Evolutionary conservation across 2,888 invertebrate species (phyloP), one percentile per base, ranked within the genome.

Genomic region (Agriotes lineatus): DNA sequence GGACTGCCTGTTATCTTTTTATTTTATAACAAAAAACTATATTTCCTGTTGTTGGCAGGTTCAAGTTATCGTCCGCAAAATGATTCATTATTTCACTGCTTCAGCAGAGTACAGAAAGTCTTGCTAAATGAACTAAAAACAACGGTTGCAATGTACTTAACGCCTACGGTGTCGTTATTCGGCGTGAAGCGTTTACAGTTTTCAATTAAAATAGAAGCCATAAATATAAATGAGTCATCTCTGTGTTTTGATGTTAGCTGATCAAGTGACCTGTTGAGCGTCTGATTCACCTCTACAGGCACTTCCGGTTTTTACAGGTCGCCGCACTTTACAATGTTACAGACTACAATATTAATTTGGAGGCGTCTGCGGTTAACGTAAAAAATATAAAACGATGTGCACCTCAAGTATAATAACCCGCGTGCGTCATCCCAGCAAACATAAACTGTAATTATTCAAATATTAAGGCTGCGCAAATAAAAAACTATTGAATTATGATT

Each of bases 301-400:
- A 72, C 72, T 72, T 72, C 72, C 72, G 72, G 69, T 71, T 67
- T 69, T 64, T 64, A 71, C 72, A 70, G 72, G 71, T 69, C 72
- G 69, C 67, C 72, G 69, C 72, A 67, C 71, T 72, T 71, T 59
- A 67, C 71, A 65, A 65, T 65, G 69, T 54, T 65, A 65, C 69
- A 69, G 65, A 64, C 65, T 50, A 62, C 39, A 44, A 63, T 68
- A 65, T 69, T 69, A 69, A 69, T 69, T 69, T 65, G 42, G 59
- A 69, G 69, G 69, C 64, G 69, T 64, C 60, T 64, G 69, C 50
- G 69, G 69, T 69, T 69, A 35, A 48, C 59, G 37, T 48, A 42
- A 50, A 62, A 64, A 58, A 64, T 44, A 64, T 56, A 44, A 58
- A 61, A 44, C 50, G 20, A 37, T 42, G 33, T 52, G 48, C 33